A percentile compares a stretch with the other conserved stretches of the same genome.
These are phyloP conservation scores for Graphium colonna DNA, from an alignment of 2,888 invertebrate species.

Conservation along the genomic window DNA sequence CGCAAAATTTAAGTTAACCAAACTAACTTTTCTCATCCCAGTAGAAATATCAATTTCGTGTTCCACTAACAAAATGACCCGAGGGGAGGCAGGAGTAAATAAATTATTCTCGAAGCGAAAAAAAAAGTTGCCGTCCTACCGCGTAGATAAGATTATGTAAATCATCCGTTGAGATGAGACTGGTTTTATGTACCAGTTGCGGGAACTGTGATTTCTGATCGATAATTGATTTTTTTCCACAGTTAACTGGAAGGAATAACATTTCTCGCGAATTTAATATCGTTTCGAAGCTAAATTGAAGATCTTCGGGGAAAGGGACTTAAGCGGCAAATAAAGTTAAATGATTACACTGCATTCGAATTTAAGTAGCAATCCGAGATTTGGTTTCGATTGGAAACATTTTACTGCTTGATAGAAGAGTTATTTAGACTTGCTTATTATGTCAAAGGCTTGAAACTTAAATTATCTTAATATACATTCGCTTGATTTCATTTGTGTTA, in stretches of 20 bases:
- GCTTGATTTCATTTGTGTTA: too few relatives aligned
- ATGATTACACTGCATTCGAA: background rate
- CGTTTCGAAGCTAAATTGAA: conserved; percentile 4
- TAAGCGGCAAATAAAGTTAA: conserved; percentile 3
- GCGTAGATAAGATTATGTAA: conserved; percentile 47
- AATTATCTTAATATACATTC: too few relatives aligned
- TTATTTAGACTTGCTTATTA: too few relatives aligned
- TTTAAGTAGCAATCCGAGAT: too few relatives aligned
- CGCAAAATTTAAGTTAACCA: conserved; percentile 6
- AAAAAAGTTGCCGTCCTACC: conserved; percentile 37
- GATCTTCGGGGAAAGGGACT: background rate
- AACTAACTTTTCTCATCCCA: conserved; percentile 47
- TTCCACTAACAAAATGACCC: conserved; percentile 28
- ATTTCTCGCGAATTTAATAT: conserved; percentile 12
- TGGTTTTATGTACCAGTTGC: conserved; percentile 27
- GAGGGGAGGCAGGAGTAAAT: conserved; percentile 39
- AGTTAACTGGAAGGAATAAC: conserved; percentile 11
- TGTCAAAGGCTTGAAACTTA: too few relatives aligned
- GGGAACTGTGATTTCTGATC: conserved; percentile 19
- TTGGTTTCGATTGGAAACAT: too few relatives aligned
- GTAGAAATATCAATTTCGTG: conserved; percentile 44
- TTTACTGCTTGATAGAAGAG: too few relatives aligned
- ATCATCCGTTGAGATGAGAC: conserved; percentile 32
- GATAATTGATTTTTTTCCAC: conserved; percentile 15
- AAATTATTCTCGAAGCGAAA: conserved; percentile 47